Percentiles rank a stretch among this genome's conserved stretches.
Evolutionary conservation across 2,888 invertebrate species (phyloP).

Genomic region (Hyles lineata): DNA sequence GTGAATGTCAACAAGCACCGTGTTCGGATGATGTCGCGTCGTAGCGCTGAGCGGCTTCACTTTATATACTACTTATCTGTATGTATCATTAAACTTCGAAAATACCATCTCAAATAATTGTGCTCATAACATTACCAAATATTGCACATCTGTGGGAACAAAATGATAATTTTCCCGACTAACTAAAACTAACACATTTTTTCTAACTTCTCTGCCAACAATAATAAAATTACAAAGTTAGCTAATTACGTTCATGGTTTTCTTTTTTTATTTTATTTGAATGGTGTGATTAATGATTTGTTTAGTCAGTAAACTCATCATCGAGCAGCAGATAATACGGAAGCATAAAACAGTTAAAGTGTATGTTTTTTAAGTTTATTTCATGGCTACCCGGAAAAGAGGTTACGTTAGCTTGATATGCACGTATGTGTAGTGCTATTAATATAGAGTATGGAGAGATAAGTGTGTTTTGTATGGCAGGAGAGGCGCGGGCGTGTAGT

Average conservation of each 20-base stretch:
- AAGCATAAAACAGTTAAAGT: conserved; percentile 11
- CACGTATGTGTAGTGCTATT: conserved; percentile 2
- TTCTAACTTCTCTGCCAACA: too few relatives aligned
- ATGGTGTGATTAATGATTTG: neutral
- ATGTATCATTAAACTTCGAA: neutral
- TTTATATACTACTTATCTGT: neutral
- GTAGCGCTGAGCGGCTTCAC: conserved; percentile 11
- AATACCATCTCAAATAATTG: neutral
- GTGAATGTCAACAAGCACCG: conserved; percentile 36
- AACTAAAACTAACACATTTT: too few relatives aligned
- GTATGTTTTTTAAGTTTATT: neutral
- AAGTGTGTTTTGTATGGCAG: conserved; percentile 14
- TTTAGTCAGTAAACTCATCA: conserved; percentile 2
- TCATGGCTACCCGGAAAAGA: conserved; percentile 8
- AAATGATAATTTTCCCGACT: too few relatives aligned
- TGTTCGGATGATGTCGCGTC: conserved; percentile 26
- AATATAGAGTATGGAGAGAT: conserved; percentile 9
- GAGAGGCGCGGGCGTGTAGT: conserved; percentile 46
- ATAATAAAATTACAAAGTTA: neutral
- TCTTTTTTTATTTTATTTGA: neutral
- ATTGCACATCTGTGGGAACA: too few relatives aligned
- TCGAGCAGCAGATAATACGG: neutral
- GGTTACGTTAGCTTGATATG: neutral
- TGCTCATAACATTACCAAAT: too few relatives aligned
- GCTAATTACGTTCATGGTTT: neutral